phyloP scores from a whole-genome alignment of 2,888 invertebrate genomes.

The Schizotus pectinicornis region DNA sequence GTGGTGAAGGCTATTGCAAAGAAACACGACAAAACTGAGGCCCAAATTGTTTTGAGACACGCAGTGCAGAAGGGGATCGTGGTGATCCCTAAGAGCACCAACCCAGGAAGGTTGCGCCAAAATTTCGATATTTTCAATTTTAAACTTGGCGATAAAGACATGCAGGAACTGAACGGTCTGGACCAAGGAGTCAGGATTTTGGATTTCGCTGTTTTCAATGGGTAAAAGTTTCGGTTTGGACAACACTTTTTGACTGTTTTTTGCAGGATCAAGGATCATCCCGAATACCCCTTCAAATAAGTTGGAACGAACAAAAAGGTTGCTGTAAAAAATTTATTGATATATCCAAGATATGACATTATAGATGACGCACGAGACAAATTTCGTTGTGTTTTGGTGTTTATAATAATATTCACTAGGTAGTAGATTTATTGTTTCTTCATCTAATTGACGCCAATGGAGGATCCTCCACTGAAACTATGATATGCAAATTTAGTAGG shows the following conservation, averaged over 20 bases:
- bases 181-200: slow-evolving; percentile 76
- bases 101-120: slow-evolving; percentile 71
- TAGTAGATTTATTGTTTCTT: slow-evolving; percentile 24
- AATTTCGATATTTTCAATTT: slow-evolving; percentile 82
- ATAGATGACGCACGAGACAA: slow-evolving; percentile 18
- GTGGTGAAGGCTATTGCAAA: slow-evolving; percentile 60
- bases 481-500: slow-evolving; percentile 27
- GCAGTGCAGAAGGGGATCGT: slow-evolving; percentile 74
- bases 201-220: slow-evolving; percentile 73
- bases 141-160: slow-evolving; percentile 67
- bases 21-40: slow-evolving; percentile 71
- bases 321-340: slow-evolving; percentile 27
- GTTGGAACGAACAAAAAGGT: too few relatives aligned
- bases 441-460: slow-evolving; percentile 27
- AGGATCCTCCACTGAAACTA: slow-evolving; percentile 5
- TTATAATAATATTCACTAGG: slow-evolving; percentile 17
- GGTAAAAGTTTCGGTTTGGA: slow-evolving; percentile 56
- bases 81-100: slow-evolving; percentile 86
- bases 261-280: slow-evolving; percentile 44
- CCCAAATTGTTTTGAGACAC: slow-evolving; percentile 77
- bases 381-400: slow-evolving; percentile 31
- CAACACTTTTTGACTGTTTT: slow-evolving; percentile 1
- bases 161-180: slow-evolving; percentile 65
- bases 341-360: slow-evolving; percentile 22
- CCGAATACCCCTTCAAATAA: slow-evolving; percentile 44